phyloP scores from a whole-genome alignment of 2,113 vertebrate genomes.

The Nesogale talazaci region DNA sequence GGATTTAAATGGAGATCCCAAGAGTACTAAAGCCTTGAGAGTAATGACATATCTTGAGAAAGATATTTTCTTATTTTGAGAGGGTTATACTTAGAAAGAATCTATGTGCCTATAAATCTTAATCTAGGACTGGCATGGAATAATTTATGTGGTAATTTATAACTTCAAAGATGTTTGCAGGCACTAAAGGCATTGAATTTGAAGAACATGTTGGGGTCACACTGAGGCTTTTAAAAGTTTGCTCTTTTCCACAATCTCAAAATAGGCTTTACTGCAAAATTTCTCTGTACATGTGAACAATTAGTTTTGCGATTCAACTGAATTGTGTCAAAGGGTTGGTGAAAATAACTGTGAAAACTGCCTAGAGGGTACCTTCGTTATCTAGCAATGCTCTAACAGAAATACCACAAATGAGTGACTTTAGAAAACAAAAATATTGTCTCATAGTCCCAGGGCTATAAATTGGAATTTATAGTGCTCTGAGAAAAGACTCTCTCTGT shows the following conservation, averaged over 20 bases:
- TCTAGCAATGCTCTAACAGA: not conserved
- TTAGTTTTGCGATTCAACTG: slow-evolving; percentile 41
- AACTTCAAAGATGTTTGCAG: slow-evolving; percentile 41
- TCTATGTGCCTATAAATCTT: slow-evolving; percentile 65
- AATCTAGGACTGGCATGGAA: slow-evolving; percentile 39
- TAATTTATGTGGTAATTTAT: slow-evolving; percentile 64
- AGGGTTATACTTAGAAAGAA: slow-evolving; percentile 46
- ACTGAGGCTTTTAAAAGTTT: slow-evolving; percentile 41
- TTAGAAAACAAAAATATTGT: not conserved
- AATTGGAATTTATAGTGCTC: not conserved
- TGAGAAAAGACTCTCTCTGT: not conserved
- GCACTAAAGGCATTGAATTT: slow-evolving; percentile 29
- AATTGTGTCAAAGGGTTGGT: not conserved
- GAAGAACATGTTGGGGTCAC: slow-evolving; percentile 52
- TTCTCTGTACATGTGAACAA: slow-evolving; percentile 16
- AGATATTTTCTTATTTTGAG: slow-evolving; percentile 62
- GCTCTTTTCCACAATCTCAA: slow-evolving; percentile 38
- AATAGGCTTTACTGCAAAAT: slow-evolving; percentile 57
- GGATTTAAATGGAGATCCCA: not conserved
- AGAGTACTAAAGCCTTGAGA: slow-evolving; percentile 18
- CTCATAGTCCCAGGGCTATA: not conserved
- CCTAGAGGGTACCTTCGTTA: not conserved
- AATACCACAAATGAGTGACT: not conserved
- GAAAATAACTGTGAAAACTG: not conserved
- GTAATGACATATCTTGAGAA: slow-evolving; percentile 43